Percentiles rank a stretch among this genome's conserved stretches.
These are phyloP conservation scores for Pogoniulus pusillus DNA, from an alignment of 2,797 vertebrate species.

Conservation along the genomic window DNA sequence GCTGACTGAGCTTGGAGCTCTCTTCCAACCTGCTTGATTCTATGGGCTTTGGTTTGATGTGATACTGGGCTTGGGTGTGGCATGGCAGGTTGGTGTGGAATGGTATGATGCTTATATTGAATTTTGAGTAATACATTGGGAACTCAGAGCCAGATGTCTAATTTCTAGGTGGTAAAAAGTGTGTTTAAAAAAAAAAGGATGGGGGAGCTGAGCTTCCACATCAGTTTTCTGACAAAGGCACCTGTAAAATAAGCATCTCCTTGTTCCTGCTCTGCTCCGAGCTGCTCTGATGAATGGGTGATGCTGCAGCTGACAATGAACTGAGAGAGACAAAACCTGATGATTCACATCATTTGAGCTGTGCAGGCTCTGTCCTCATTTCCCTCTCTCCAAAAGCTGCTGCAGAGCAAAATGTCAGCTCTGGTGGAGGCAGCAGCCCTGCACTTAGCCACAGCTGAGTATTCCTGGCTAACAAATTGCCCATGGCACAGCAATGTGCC, in stretches of 20 bases:
- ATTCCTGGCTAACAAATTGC: too few species aligned
- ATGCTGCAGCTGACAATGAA: slow-evolving; percentile 35
- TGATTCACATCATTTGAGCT: slow-evolving; percentile 20
- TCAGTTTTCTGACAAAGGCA: slow-evolving; percentile 1
- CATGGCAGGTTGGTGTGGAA: too few species aligned
- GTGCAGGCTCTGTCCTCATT: slow-evolving; percentile 23
- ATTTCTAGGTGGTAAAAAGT: background rate
- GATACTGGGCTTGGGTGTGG: too few species aligned
- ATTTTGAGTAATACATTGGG: background rate
- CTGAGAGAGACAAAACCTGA: slow-evolving; percentile 25
- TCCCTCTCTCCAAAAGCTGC: background rate
- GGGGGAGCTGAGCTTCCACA: background rate
- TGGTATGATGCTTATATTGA: background rate
- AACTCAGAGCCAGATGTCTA: background rate
- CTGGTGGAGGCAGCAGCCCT: background rate
- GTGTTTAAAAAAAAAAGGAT: background rate
- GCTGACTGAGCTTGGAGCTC: too few species aligned
- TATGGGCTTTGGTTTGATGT: too few species aligned
- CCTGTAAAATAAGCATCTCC: slow-evolving; percentile 1
- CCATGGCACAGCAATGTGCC: too few species aligned
- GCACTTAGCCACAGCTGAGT: background rate
- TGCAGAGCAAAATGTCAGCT: background rate
- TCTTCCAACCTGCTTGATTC: too few species aligned
- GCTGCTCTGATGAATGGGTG: slow-evolving; percentile 2
- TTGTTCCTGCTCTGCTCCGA: background rate